Base-by-base conservation (phyloP, 2,797 vertebrate genomes). In the Spinibarbus caldwelli region DNA sequence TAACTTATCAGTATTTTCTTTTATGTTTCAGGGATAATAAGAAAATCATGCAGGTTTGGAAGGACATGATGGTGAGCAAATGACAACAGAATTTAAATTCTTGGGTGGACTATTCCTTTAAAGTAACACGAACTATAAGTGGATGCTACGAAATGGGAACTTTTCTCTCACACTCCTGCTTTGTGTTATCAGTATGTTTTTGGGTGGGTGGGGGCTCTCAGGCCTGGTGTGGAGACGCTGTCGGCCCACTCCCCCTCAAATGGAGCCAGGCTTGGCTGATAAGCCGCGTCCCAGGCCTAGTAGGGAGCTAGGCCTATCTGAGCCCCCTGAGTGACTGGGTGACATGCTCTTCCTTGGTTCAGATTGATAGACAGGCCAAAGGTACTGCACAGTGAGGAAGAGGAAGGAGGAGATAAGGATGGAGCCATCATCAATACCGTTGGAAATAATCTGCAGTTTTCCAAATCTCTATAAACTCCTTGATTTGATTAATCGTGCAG, bases 241-340 rank as follows among this genome's bases (percentile, higher is more conserved):
- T 77, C 62, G 47, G 41, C 81, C 52, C 59, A 23, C 83, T 86
- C 86, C 82, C 83, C 78, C 88, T 87, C 91, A 59, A 89, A 91
- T 95, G 96, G 96, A 96, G 95, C 94, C 95, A 93, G 89, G 91
- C 93, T 92, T 88, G 93, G 92, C 93, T 95, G 96, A 97, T 97
- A 97, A 97, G 96, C 91, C 82, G 86, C 29, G 85, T 93, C 94
- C 94, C 94, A 94, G 94, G 95, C 94, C 93, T 92, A 66, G 34
- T 92, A 93, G 92, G 94, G 94, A 96, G 95, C 94, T 96, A 93
- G 91, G 92, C 92, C 95, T 96, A 96, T 97, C 96, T 95, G 94
- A 94, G 90, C 90, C 83, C 86, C 93, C 93, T 91, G 94, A 94
- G 95, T 94, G 93, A 93, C 94, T 93, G 93, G 92, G 93, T 92